A percentile compares a stretch with the other conserved stretches of the same genome.
Evolutionary conservation across 92 coral and sea anemone genomes (phyloP).

Genomic region (Siderastrea siderea): DNA sequence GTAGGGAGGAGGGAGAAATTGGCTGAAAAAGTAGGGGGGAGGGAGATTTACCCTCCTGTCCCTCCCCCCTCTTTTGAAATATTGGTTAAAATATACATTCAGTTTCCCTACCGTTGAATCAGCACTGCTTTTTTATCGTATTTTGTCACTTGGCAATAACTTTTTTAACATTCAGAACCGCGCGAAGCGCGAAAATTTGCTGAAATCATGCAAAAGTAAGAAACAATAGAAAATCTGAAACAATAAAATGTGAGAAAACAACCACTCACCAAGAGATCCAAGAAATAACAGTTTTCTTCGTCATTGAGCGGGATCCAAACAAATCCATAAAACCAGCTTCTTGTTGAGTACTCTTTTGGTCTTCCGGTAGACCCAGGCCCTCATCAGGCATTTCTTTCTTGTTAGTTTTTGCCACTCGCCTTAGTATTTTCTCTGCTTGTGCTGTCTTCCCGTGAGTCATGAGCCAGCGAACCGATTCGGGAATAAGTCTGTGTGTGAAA

Average conservation of each 20-base stretch:
- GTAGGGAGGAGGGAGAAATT: too few species aligned
- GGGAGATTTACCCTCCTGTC: too few species aligned
- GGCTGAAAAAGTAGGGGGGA: too few species aligned
- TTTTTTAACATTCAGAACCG: too few species aligned
- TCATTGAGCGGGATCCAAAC: conserved; percentile 81
- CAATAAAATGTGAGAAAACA: neutral
- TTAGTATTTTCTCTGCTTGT: conserved; percentile 78
- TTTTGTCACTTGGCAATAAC: too few species aligned
- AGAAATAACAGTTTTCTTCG: conserved; percentile 85
- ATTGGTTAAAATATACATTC: too few species aligned
- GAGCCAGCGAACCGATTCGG: conserved; percentile 95
- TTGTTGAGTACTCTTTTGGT: conserved; percentile 49
- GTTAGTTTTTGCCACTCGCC: conserved; percentile 85
- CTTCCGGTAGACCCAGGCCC: conserved; percentile 79
- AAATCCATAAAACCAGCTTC: conserved; percentile 87
- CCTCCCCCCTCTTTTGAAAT: too few species aligned
- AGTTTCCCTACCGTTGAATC: too few species aligned
- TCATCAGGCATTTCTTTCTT: conserved; percentile 81
- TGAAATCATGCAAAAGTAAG: too few species aligned
- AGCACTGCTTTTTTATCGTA: too few species aligned
- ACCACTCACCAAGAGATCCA: conserved; percentile 94
- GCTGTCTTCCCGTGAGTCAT: conserved; percentile 75
- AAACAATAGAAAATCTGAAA: neutral
- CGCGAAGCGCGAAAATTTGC: too few species aligned
- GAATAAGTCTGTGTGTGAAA: conserved; percentile 71